Percentiles rank a stretch among this genome's conserved stretches.
phyloP scores from a whole-genome alignment of 2,797 vertebrate species.

The Pristis pectinata region DNA sequence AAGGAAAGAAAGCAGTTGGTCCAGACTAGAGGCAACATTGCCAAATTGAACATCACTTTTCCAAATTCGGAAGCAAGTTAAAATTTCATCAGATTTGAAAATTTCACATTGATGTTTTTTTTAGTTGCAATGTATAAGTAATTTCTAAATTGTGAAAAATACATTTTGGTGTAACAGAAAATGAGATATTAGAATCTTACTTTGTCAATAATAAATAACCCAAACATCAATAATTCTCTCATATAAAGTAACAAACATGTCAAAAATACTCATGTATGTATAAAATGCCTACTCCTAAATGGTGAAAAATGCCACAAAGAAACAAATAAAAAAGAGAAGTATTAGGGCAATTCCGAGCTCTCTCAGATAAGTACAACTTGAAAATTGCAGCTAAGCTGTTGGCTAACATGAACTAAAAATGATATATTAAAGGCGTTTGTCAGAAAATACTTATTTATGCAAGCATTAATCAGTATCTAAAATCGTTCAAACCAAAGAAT shows the following conservation, averaged over 20 bases:
- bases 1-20: background rate
- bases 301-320: background rate
- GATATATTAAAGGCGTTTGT: background rate
- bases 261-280: background rate
- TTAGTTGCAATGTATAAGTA: background rate
- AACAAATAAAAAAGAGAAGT: background rate
- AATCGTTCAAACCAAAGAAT: background rate
- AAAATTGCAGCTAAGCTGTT: background rate
- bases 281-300: background rate
- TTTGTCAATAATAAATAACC: background rate
- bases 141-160: background rate
- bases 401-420: background rate
- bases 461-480: background rate
- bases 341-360: background rate
- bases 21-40: background rate
- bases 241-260: background rate
- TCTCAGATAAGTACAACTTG: background rate
- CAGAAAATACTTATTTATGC: background rate
- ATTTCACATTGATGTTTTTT: background rate
- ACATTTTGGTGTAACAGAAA: background rate
- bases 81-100: background rate
- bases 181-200: background rate
- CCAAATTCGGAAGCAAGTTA: background rate
- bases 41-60: too few species aligned
- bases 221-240: background rate